Evolutionary conservation across 2,113 vertebrate species (phyloP), one percentile per base, ranked within the genome.

Genomic region (Oryzias javanicus): DNA sequence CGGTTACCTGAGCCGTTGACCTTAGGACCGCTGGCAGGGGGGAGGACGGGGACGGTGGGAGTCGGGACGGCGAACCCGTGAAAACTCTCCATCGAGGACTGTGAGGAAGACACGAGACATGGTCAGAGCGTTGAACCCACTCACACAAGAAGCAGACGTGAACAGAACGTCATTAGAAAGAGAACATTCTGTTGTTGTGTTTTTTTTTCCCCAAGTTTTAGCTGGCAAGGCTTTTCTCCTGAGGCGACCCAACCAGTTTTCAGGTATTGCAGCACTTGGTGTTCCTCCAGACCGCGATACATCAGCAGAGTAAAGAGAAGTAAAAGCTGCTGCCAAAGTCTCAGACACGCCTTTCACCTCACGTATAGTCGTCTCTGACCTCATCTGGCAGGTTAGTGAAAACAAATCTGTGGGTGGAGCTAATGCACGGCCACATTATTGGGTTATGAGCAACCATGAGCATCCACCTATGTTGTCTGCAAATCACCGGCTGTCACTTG

Each of bases 31-130:
- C 60, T 83, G 72, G 70, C 7, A 14, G 75, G 52, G 0, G 86
- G 81, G 2, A 91, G 73, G 51, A 86, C 18, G 8, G 91, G 91
- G 41, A 92, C 90, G 52, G 74, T 92, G 3, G 91, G 91, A 18
- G 89, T 93, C 25, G 91, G 90, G 45, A 93, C 91, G 1, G 88
- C 86, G 72, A 84, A 88, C 16, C 84, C 90, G 40, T 90, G 85
- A 48, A 88, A 75, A 59, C 42, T 73, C 1, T 93, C 91, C 46
- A 72, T 64, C 1, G 83, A 73, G 49, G 80, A 60, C 86, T 84
- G 63, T n/a, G 53, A 71, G 54, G 67, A 44, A 52, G 17, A 81
- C 64, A 17, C 27, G 6, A 78, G 55, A 66, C 49, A 51, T 15
- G 29, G 49, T 76, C 18, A 67, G 25, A 67, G 19, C 27, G 48